Percentiles rank a stretch among this genome's conserved stretches.
These are phyloP conservation scores for cattle (Bos taurus) DNA, from an alignment of 2,113 vertebrate genomes.

Conservation along the genomic window DNA sequence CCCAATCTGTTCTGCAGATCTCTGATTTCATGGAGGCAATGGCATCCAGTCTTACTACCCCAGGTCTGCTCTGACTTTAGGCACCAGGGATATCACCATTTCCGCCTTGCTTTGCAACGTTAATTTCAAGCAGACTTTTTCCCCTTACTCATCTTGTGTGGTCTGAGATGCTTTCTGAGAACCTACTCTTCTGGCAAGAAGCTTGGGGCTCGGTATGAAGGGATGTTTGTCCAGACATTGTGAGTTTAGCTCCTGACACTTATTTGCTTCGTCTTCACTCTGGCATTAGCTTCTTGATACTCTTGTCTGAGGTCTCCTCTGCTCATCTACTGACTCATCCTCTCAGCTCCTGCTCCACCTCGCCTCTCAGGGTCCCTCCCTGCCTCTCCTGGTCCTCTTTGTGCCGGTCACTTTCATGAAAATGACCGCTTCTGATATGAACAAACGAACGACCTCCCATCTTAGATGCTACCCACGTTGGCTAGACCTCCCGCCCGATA, in stretches of 20 bases:
- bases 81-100: neutral
- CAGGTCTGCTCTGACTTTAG: neutral
- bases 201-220: neutral
- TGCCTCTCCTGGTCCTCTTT: neutral
- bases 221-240: neutral
- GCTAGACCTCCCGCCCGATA: neutral
- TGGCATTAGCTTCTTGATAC: neutral
- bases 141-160: neutral
- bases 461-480: neutral
- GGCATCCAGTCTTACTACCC: neutral
- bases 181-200: neutral
- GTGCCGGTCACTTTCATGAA: neutral
- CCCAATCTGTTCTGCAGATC: neutral
- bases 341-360: neutral
- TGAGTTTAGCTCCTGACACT: neutral
- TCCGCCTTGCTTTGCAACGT: neutral
- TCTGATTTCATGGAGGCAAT: neutral
- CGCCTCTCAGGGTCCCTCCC: neutral
- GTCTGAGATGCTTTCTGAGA: neutral
- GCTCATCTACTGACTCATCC: neutral
- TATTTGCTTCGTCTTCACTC: neutral
- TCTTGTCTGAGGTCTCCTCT: neutral
- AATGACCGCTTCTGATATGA: neutral
- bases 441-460: neutral
- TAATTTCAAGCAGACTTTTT: neutral